phyloP scores from a whole-genome alignment of 2,888 invertebrate genomes.

The Mystacides longicornis region DNA sequence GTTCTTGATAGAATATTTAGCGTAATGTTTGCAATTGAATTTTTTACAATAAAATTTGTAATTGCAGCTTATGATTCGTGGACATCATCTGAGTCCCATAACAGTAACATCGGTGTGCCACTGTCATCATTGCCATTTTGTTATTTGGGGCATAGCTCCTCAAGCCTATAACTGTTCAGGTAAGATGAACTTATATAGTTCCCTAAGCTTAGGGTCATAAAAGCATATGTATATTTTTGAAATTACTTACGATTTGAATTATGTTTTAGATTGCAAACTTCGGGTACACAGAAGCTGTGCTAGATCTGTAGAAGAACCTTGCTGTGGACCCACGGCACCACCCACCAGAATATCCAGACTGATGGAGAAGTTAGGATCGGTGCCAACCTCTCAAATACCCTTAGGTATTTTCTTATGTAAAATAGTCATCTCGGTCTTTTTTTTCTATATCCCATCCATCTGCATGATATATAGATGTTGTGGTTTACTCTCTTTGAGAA shows the following conservation, averaged over 20 bases:
- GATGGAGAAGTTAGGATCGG: conserved; percentile 57
- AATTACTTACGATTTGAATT: not conserved
- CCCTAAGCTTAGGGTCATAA: not conserved
- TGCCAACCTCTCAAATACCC: conserved; percentile 24
- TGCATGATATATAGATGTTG: too few species aligned
- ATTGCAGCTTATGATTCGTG: conserved; percentile 66
- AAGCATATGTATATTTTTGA: not conserved
- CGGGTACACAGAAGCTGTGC: conserved; percentile 82
- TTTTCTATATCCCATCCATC: too few species aligned
- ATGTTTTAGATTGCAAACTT: conserved; percentile 70
- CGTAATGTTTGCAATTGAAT: too few species aligned
- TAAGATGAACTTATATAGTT: conserved; percentile 32
- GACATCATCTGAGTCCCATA: conserved; percentile 84
- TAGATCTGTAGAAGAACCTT: conserved; percentile 70
- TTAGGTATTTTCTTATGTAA: too few species aligned
- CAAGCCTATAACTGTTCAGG: conserved; percentile 95
- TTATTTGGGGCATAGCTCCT: conserved; percentile 92
- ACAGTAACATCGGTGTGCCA: conserved; percentile 84
- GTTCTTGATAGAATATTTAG: too few species aligned
- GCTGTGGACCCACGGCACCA: conserved; percentile 64
- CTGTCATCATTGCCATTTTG: conserved; percentile 89
- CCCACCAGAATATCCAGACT: conserved; percentile 61
- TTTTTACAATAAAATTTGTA: too few species aligned
- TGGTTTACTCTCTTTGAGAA: too few species aligned
- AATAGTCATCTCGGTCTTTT: too few species aligned